phyloP scores from a whole-genome alignment of 2,113 vertebrate species.

The Mus musculus region DNA sequence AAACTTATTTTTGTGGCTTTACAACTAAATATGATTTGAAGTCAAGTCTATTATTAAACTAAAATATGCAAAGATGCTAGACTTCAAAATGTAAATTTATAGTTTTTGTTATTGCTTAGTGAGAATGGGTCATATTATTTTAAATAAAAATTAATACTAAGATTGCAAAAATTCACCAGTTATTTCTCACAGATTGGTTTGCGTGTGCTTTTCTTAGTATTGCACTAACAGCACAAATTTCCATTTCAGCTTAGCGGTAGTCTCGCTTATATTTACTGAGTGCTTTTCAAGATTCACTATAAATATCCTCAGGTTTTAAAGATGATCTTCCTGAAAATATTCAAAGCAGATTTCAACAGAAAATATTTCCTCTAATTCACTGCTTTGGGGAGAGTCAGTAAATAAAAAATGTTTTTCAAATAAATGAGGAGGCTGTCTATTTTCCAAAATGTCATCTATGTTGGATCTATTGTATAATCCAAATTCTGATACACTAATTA shows the following conservation, averaged over 20 bases:
- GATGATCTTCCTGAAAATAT: slow-evolving; percentile 26
- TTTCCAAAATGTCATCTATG: neutral
- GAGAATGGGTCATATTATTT: neutral
- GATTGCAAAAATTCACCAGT: neutral
- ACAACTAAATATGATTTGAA: slow-evolving; percentile 46
- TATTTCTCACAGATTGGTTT: neutral
- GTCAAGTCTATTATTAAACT: slow-evolving; percentile 13
- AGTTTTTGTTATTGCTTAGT: neutral
- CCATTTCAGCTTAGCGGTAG: neutral
- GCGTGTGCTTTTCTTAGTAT: neutral
- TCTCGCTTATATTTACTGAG: slow-evolving; percentile 10
- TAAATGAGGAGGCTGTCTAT: neutral
- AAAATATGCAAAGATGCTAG: slow-evolving; percentile 36
- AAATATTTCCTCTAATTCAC: slow-evolving; percentile 35
- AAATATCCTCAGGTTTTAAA: slow-evolving; percentile 37
- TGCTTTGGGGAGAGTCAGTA: neutral
- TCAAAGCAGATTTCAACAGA: slow-evolving; percentile 23
- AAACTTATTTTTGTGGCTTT: slow-evolving; percentile 34
- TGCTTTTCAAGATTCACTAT: neutral
- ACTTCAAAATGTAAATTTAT: slow-evolving; percentile 1
- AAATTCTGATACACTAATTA: neutral
- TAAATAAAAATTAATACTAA: neutral
- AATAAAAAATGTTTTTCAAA: neutral
- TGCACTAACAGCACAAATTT: neutral
- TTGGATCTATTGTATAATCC: neutral